These are phyloP conservation scores for Cyprinodon tularosa DNA, from an alignment of 2,113 vertebrate genomes.

Conservation along the genomic window DNA sequence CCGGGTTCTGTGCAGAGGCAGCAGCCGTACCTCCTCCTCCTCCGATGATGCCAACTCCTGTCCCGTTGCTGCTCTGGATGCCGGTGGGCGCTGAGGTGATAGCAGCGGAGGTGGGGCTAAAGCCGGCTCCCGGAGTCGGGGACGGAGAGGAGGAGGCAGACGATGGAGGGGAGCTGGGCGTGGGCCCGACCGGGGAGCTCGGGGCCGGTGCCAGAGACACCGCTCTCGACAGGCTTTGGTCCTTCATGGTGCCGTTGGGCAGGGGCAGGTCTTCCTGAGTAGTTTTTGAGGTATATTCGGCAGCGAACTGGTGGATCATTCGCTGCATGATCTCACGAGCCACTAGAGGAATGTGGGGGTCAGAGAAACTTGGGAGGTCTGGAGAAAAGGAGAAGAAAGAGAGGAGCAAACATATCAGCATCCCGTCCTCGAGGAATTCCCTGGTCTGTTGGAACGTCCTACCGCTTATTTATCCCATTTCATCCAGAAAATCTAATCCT, in stretches of 20 bases:
- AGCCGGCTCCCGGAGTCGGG: conserved; percentile 46
- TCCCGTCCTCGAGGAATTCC: conserved; percentile 34
- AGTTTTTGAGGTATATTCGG: conserved; percentile 99
- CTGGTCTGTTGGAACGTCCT: not conserved
- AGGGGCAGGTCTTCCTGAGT: conserved; percentile 98
- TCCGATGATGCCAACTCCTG: conserved; percentile 42
- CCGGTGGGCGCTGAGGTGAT: conserved; percentile 50
- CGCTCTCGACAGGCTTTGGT: conserved; percentile 98
- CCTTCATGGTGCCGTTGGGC: conserved; percentile 97
- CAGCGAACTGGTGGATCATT: conserved; percentile 99
- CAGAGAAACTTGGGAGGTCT: conserved; percentile 96
- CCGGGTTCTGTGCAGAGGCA: conserved; percentile 95
- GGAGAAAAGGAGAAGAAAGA: conserved; percentile 37
- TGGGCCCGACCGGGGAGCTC: conserved; percentile 37
- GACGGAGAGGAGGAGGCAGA: conserved; percentile 76
- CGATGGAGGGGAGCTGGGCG: conserved; percentile 62
- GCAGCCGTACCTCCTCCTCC: conserved; percentile 59
- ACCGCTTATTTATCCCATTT: conserved; percentile 43
- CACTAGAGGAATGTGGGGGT: conserved; percentile 98
- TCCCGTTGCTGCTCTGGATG: conserved; percentile 62
- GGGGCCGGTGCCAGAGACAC: conserved; percentile 82
- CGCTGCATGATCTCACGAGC: conserved; percentile 99
- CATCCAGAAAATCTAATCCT: conserved; percentile 61
- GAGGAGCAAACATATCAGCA: conserved; percentile 31
- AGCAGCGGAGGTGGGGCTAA: conserved; percentile 57